Base-by-base conservation (phyloP, 2,797 vertebrate species). In the Pantherophis alleghaniensis region DNA sequence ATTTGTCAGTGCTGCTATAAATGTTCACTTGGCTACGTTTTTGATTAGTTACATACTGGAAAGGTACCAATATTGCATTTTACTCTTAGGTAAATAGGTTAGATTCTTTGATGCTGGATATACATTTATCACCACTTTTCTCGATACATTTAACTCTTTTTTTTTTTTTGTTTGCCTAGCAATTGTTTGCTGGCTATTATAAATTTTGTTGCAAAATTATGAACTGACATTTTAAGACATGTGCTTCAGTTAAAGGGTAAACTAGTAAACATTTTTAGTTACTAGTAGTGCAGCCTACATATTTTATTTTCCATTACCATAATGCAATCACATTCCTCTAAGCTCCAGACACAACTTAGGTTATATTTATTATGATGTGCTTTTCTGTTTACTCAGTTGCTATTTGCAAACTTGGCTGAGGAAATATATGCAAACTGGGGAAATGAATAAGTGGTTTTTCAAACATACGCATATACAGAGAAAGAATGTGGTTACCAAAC, bases 311-410 rank as follows among this genome's bases (percentile, higher is more conserved):
- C 92, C 92, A 66, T 93, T 95, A 96, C 94, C 95, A 57, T 96
- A 96, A 96, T 94, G 88, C 90, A 94, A 93, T 94, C 95, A 95
- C 93, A 94, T 94, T 95, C 87, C 93, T 96, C 95, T 94, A 96
- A 96, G 93, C 92, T 59, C 90, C 96, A 95, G 95, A 96, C 92
- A 0, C 0, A 94, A 91, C 96, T 94, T 94, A 95, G 93, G 91
- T 95, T 97, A 92, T 95, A 94, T 96, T 96, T 97, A 95, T 96
- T 94, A 93, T 0, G 0, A 95, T 93, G 94, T 59, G 94, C 47
- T 93, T 93, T 63, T 95, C 9, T 95, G 20, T 92, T 97, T 97
- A 95, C 94, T 59, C 95, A 92, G 91, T 93, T 93, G 93, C 91
- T 96, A 90, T 95, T 96, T 97, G 87, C 1, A 86, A 94, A 94